These are phyloP conservation scores for Gallinago jamesoni DNA, from an alignment of 2,113 vertebrate species.

Conservation along the genomic window DNA sequence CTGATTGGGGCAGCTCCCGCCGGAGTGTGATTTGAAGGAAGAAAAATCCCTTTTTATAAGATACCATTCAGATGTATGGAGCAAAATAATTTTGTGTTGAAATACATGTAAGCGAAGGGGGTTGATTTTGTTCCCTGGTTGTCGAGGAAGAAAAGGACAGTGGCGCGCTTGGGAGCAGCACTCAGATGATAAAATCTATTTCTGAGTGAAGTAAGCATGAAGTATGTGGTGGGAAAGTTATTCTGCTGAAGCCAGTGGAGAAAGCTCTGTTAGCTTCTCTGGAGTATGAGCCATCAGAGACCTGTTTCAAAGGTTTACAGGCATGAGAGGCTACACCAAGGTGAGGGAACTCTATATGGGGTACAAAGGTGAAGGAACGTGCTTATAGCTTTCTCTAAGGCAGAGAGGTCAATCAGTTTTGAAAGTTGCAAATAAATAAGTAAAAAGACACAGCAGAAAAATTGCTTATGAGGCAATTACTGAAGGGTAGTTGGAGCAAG, in stretches of 20 bases:
- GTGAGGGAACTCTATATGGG: neutral
- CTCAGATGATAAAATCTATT: neutral
- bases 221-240: neutral
- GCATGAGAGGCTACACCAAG: neutral
- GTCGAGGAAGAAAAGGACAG: neutral
- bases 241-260: neutral
- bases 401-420: neutral
- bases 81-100: neutral
- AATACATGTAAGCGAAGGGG: neutral
- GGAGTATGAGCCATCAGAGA: neutral
- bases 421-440: conserved; percentile 19
- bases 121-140: neutral
- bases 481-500: neutral
- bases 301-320: neutral
- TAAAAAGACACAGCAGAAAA: neutral
- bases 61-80: neutral
- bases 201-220: neutral
- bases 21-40: neutral
- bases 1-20: neutral
- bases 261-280: neutral
- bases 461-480: neutral
- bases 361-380: neutral
- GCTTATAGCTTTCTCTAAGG: neutral
- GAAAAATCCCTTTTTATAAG: neutral
- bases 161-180: neutral